Evolutionary conservation across 2,888 invertebrate genomes (phyloP).

Genomic region (Agriopis leucophaearia): DNA sequence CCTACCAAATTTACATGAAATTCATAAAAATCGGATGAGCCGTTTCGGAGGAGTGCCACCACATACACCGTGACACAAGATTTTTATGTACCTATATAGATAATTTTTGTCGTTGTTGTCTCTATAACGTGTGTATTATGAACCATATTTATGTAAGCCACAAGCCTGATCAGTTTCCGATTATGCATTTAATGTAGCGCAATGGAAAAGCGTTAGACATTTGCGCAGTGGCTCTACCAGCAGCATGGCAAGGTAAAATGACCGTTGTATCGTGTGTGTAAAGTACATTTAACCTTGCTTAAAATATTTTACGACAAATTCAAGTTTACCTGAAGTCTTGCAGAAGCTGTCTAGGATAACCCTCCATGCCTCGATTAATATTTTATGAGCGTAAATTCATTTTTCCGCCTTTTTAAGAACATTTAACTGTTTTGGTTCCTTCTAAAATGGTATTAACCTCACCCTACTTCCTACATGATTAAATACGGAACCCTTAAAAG

Average conservation of each 20-base stretch:
- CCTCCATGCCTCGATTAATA: slow-evolving; percentile 1
- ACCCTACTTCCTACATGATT: neutral
- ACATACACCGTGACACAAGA: no score
- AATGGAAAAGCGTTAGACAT: slow-evolving; percentile 3
- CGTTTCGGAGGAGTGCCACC: no score
- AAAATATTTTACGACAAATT: neutral
- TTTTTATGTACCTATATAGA: no score
- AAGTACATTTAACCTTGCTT: neutral
- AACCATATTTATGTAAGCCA: slow-evolving; percentile 40
- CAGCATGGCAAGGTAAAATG: neutral
- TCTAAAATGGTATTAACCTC: neutral
- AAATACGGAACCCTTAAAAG: neutral
- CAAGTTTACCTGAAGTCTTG: neutral
- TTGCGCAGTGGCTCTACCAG: slow-evolving; percentile 7
- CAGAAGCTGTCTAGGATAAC: neutral
- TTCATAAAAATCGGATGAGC: no score
- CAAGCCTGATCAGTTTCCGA: slow-evolving; percentile 27
- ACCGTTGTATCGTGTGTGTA: slow-evolving; percentile 1
- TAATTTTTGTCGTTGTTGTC: neutral
- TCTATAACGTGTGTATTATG: neutral
- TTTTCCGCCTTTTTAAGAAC: slow-evolving; percentile 14
- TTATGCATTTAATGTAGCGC: slow-evolving; percentile 16
- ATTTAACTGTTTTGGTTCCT: slow-evolving; percentile 1
- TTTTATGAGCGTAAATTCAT: slow-evolving; percentile 19
- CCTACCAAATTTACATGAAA: no score